Percentiles rank a stretch among this genome's conserved stretches.
Evolutionary conservation across 2,113 vertebrate genomes (phyloP).

Genomic region (Hylia prasina): DNA sequence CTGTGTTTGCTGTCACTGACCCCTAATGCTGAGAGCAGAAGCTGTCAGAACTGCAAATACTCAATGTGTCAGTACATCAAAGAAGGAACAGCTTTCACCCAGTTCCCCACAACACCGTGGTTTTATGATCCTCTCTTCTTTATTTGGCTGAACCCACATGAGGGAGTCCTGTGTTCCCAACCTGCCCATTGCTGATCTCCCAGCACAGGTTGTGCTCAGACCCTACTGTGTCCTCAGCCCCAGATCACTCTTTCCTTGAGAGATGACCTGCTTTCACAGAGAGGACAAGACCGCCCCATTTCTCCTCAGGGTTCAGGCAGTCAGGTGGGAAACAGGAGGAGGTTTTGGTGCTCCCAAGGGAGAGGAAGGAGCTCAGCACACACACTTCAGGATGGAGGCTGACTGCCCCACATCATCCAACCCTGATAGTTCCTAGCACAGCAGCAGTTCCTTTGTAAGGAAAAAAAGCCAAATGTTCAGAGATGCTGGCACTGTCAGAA

Average conservation of each 20-base stretch:
- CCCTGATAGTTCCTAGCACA: background rate
- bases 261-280: fast-evolving
- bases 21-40: background rate
- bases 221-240: background rate
- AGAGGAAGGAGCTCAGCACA: background rate
- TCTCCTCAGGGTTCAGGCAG: background rate
- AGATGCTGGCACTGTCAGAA: background rate
- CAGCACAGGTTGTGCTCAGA: background rate
- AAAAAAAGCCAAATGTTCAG: background rate
- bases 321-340: background rate
- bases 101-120: background rate
- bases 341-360: background rate
- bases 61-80: background rate
- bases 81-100: background rate
- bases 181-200: background rate
- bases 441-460: background rate
- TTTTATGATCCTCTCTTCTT: background rate
- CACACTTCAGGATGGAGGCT: background rate
- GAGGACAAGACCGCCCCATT: background rate
- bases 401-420: background rate
- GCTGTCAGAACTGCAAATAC: background rate
- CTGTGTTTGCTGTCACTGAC: background rate
- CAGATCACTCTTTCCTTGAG: background rate
- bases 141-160: fast-evolving
- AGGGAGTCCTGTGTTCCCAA: background rate